Percentiles rank a stretch among this genome's conserved stretches.
Conservation (phyloP, 2,113 vertebrate species). For the Talpa occidentalis region DNA sequence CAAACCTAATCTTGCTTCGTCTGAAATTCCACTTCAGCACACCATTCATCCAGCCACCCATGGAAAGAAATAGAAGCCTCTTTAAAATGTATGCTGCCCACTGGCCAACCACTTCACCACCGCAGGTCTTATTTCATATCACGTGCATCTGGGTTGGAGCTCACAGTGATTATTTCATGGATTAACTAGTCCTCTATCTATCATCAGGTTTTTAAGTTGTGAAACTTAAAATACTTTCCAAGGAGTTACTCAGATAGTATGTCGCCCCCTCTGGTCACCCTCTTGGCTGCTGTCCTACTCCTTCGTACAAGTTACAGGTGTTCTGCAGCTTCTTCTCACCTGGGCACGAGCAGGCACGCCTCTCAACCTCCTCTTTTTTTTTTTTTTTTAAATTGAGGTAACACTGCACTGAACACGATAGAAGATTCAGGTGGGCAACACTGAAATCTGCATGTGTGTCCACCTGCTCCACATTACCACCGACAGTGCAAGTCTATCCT, state of each 20-base stretch:
- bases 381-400: too few species aligned
- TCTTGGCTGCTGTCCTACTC: background rate
- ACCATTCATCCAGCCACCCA: conserved; percentile 1
- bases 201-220: background rate
- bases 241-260: background rate
- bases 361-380: too few species aligned
- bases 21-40: conserved; percentile 7
- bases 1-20: conserved; percentile 51
- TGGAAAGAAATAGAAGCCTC: background rate
- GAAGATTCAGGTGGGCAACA: too few species aligned
- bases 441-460: too few species aligned
- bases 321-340: background rate
- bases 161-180: background rate
- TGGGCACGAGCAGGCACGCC: background rate
- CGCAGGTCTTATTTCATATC: conserved; percentile 17
- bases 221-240: conserved; percentile 12
- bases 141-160: background rate
- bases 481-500: too few species aligned
- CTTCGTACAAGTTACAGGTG: background rate
- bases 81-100: conserved; percentile 32
- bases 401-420: too few species aligned
- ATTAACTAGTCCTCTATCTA: background rate
- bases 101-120: background rate
- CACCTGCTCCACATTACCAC: too few species aligned
- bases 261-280: background rate